Evolutionary conservation across 2,888 invertebrate species (phyloP).

Genomic region (Ferrisia virgata): DNA sequence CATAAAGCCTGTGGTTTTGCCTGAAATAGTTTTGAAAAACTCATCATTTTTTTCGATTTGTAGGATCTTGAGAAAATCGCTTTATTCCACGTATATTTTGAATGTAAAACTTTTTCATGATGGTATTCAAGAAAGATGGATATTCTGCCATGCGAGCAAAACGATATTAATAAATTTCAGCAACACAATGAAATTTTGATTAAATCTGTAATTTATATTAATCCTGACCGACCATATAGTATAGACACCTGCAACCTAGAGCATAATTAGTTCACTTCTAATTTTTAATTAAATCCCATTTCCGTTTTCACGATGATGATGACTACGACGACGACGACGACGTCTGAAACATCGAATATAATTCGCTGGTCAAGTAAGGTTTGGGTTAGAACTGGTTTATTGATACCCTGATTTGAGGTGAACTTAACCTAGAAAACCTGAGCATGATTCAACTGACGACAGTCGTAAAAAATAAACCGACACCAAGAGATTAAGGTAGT

Average conservation of each 20-base stretch:
- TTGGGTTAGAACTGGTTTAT: background rate
- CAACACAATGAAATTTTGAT: no score
- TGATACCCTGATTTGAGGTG: background rate
- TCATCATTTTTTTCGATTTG: no score
- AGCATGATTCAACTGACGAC: background rate
- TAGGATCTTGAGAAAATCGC: no score
- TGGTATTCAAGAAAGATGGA: no score
- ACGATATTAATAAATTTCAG: no score
- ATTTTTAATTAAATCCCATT: background rate
- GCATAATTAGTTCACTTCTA: background rate
- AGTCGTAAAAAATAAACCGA: background rate
- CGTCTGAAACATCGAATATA: background rate
- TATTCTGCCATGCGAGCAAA: no score
- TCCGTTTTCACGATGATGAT: conserved; percentile 5
- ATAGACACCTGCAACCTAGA: background rate
- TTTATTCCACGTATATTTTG: no score
- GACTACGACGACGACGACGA: no score
- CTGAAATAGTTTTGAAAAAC: no score
- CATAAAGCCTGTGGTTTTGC: no score
- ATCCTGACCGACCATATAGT: background rate
- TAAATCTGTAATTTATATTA: background rate
- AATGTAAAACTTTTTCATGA: no score
- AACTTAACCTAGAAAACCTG: conserved; percentile 1
- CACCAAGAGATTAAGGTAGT: background rate
- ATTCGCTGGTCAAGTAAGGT: background rate